phyloP scores from a whole-genome alignment of 2,797 vertebrate species.

The Enteromius thamalakanensis region DNA sequence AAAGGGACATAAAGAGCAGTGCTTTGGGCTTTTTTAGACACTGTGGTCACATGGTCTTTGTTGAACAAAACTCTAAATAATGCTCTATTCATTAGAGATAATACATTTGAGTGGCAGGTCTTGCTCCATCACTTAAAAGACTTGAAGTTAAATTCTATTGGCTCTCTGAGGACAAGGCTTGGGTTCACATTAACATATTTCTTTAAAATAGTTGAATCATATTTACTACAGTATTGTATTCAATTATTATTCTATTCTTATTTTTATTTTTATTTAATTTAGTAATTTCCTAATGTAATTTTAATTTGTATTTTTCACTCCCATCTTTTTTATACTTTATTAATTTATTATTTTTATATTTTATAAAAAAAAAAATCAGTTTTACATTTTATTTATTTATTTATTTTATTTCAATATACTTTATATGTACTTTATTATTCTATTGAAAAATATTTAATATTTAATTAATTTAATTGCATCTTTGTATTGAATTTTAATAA shows the following conservation, averaged over 20 bases:
- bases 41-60: conserved; percentile 44
- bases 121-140: conserved; percentile 45
- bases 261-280: no score
- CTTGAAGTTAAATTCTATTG: conserved; percentile 39
- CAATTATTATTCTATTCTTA: no score
- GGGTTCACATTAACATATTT: conserved; percentile 38
- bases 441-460: background rate
- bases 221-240: no score
- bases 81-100: conserved; percentile 55
- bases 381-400: no score
- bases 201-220: no score
- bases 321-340: background rate
- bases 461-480: background rate
- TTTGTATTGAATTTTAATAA: background rate
- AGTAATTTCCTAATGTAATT: background rate
- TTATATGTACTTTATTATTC: no score
- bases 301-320: background rate
- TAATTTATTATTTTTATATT: no score
- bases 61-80: conserved; percentile 55
- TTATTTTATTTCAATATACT: no score
- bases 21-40: conserved; percentile 38
- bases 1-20: conserved; percentile 33
- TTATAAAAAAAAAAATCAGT: no score
- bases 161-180: conserved; percentile 31
- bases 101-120: conserved; percentile 51